Evolutionary conservation across 2,888 invertebrate genomes (phyloP), one percentile per base, ranked within the genome.

Genomic region (Tridacna crocea): DNA sequence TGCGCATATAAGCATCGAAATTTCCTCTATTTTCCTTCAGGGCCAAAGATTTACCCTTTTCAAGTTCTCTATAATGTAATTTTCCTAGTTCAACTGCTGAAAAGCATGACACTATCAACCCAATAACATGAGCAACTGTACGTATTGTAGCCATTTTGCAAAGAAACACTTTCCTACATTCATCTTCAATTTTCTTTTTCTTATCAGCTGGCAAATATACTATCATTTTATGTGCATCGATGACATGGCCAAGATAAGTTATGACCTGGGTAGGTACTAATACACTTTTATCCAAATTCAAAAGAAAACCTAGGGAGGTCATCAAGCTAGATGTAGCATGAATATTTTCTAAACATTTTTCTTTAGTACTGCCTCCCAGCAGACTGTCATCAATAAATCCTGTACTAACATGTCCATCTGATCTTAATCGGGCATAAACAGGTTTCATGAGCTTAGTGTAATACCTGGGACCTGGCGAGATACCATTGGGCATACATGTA

Each of bases 401-500:
- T 36, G 76, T 70, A n/a, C 36, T 73, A 26, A 80, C 46, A 73
- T 80, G 72, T 0, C 87, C 85, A 17, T 65, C 72, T 19, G n/a
- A 58, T 48, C 85, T 63, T 22, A 89, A 74, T 63, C 68, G 51
- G 55, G 85, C 76, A 60, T 83, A 84, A 1, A 88, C 81, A 19
- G 84, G 87, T 72, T 87, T 86, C 55, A 89, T 19, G 6, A 89
- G 22, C 63, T 88, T 87, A 48, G 88, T 89, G 63, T 85, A 89
- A 24, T 70, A 51, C 48, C 83, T 68, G 19, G 87, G 88, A 17
- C 80, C 83, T 55, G 22, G 72, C 17, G 77, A 68, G 1, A 86
- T 26, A 11, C 87, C 87, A 82, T 84, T 85, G 15, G 83, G 77
- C n/a, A 85, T 36, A 27, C 70, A 61, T 15, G 61, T 61, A 76